Conservation (phyloP, 2,888 invertebrate species). For the Griposia aprilina region DNA sequence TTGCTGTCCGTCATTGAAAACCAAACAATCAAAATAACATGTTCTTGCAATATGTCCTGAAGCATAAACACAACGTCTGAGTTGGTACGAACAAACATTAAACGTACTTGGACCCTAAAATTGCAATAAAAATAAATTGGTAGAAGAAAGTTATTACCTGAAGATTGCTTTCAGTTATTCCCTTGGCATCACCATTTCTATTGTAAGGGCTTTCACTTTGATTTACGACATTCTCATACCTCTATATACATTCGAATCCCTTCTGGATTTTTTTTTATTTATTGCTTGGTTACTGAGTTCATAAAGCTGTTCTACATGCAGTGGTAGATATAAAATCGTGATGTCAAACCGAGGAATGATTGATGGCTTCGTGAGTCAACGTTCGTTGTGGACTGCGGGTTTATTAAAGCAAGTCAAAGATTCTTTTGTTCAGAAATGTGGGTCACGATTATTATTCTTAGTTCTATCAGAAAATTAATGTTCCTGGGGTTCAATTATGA, state of each 20-base stretch:
- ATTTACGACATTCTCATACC: conserved; percentile 44
- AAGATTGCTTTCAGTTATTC: conserved; percentile 55
- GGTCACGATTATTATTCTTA: conserved; percentile 49
- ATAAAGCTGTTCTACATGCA: conserved; percentile 33
- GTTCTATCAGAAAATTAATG: conserved; percentile 47
- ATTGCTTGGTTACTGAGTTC: conserved; percentile 23
- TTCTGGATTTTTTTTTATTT: conserved; percentile 4
- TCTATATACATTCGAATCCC: conserved; percentile 32
- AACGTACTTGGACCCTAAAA: conserved; percentile 37
- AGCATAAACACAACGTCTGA: conserved; percentile 8
- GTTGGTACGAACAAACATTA: conserved; percentile 20
- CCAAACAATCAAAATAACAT: conserved; percentile 8
- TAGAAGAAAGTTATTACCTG: conserved; percentile 54
- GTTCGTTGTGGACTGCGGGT: conserved; percentile 59
- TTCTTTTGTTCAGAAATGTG: conserved; percentile 38
- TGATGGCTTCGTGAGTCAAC: conserved; percentile 67
- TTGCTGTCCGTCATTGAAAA: conserved; percentile 23
- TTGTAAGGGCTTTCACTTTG: conserved; percentile 43
- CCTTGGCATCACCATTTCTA: conserved; percentile 50
- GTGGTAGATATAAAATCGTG: conserved; percentile 48
- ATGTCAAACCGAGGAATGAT: conserved; percentile 57
- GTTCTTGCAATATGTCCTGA: conserved; percentile 1
- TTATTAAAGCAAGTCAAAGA: conserved; percentile 45
- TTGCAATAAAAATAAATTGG: conserved; percentile 54
- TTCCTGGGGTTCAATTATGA: conserved; percentile 39